phyloP scores from a whole-genome alignment of 2,888 invertebrate genomes.

The Papilio elwesi region DNA sequence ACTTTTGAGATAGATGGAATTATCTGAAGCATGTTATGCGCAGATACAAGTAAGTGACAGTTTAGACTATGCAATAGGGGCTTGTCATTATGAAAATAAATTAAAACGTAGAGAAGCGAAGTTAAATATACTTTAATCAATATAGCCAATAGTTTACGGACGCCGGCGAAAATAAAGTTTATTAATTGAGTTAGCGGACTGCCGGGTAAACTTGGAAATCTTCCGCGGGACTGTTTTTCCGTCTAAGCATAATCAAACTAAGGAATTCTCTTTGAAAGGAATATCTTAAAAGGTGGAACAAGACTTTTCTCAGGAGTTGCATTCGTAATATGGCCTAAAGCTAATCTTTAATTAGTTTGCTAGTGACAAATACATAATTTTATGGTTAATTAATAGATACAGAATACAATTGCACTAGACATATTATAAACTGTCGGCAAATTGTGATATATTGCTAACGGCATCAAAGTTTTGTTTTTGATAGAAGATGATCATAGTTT shows the following conservation, averaged over 20 bases:
- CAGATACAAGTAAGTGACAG: too few relatives aligned
- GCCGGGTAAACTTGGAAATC: conserved; percentile 60
- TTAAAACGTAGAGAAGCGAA: conserved; percentile 5
- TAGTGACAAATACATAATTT: background rate
- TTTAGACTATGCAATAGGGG: too few relatives aligned
- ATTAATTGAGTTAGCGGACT: conserved; percentile 72
- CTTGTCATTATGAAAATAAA: conserved; percentile 3
- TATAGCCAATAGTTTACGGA: conserved; percentile 50
- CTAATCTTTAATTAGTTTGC: background rate
- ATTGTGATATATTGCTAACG: too few relatives aligned
- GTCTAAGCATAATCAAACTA: conserved; percentile 66
- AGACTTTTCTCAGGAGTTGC: conserved; percentile 1
- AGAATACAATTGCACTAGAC: background rate
- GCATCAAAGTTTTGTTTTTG: too few relatives aligned
- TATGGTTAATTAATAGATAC: background rate
- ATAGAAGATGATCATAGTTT: too few relatives aligned
- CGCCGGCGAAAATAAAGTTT: conserved; percentile 56
- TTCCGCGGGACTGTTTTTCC: conserved; percentile 72
- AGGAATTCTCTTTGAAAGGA: conserved; percentile 53
- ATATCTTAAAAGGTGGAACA: conserved; percentile 60
- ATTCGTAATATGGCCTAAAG: conserved; percentile 2
- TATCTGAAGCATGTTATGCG: too few relatives aligned
- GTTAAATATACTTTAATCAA: conserved; percentile 36
- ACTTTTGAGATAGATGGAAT: too few relatives aligned
- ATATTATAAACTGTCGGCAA: too few relatives aligned